Conservation (phyloP, 2,797 vertebrate species). For the Danionella dracula region DNA sequence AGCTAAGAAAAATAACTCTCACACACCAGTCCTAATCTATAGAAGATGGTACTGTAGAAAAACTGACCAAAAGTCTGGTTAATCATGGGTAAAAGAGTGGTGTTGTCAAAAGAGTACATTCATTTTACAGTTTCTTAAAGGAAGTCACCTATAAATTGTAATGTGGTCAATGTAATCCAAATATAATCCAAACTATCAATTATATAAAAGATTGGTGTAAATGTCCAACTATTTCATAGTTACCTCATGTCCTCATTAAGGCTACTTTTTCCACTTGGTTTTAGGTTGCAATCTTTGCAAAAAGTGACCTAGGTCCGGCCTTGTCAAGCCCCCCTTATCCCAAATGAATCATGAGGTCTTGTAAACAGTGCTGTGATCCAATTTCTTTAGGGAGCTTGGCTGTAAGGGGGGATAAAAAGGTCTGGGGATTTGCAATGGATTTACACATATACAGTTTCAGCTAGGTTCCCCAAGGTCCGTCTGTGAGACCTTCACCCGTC, state of each 20-base stretch:
- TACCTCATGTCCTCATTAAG: constrained; percentile 73
- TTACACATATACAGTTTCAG: constrained; percentile 96
- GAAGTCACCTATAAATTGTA: too few species aligned
- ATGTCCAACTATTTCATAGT: constrained; percentile 66
- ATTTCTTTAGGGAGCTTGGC: constrained; percentile 81
- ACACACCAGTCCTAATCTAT: too few species aligned
- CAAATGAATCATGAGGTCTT: constrained; percentile 79
- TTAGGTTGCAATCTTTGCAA: constrained; percentile 76
- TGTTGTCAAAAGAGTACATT: too few species aligned
- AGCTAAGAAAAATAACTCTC: too few species aligned
- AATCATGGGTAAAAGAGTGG: too few species aligned
- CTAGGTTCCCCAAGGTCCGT: constrained; percentile 79
- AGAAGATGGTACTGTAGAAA: too few species aligned
- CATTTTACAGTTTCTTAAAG: too few species aligned
- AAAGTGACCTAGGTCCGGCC: constrained; percentile 58
- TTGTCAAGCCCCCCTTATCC: constrained; percentile 83
- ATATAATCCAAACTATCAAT: too few species aligned
- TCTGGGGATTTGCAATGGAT: constrained; percentile 84
- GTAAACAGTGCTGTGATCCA: constrained; percentile 88
- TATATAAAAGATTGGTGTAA: constrained; percentile 66
- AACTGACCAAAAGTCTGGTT: too few species aligned
- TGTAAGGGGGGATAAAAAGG: constrained; percentile 51
- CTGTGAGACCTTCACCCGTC: constrained; percentile 71
- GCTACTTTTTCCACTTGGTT: constrained; percentile 48
- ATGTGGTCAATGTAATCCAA: too few species aligned